phyloP scores from a whole-genome alignment of 2,797 vertebrate genomes.

The Diplodus puntazzo region DNA sequence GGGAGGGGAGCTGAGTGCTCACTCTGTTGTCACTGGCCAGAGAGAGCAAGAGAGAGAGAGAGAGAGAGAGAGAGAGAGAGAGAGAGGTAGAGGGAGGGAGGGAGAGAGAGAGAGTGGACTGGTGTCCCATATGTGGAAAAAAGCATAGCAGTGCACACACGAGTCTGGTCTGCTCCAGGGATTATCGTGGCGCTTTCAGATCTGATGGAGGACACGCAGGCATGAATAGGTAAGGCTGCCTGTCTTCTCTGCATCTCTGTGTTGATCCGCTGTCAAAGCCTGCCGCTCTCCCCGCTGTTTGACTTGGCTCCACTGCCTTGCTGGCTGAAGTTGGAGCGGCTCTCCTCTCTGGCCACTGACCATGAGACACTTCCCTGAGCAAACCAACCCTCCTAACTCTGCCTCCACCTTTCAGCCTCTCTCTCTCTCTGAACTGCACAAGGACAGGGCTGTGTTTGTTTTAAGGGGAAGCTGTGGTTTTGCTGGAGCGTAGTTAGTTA shows the following conservation, averaged over 20 bases:
- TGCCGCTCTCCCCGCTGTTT: conserved; percentile 52
- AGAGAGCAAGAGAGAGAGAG: conserved; percentile 59
- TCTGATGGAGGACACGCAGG: conserved; percentile 83
- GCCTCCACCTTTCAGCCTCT: conserved; percentile 29
- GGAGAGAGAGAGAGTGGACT: conserved; percentile 64
- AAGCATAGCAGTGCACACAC: conserved; percentile 80
- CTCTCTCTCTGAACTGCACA: conserved; percentile 31
- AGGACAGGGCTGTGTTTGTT: conserved; percentile 55
- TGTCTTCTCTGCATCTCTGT: conserved; percentile 62
- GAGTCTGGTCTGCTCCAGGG: conserved; percentile 79
- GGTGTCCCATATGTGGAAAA: conserved; percentile 87
- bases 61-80: conserved; percentile 49
- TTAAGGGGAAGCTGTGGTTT: conserved; percentile 65
- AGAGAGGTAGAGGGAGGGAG: conserved; percentile 37
- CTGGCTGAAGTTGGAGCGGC: conserved; percentile 64
- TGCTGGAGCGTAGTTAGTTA: conserved; percentile 37
- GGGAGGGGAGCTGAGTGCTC: conserved; percentile 83
- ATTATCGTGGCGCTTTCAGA: conserved; percentile 82
- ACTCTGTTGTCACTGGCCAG: conserved; percentile 85
- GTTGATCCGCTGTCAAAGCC: conserved; percentile 67
- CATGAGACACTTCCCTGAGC: conserved; percentile 48
- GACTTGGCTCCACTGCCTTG: conserved; percentile 44
- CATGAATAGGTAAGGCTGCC: conserved; percentile 86
- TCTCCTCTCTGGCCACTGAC: conserved; percentile 58
- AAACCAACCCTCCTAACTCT: conserved; percentile 9